These are phyloP conservation scores for Malachius bipustulatus DNA, from an alignment of 2,888 invertebrate species.

Conservation along the genomic window DNA sequence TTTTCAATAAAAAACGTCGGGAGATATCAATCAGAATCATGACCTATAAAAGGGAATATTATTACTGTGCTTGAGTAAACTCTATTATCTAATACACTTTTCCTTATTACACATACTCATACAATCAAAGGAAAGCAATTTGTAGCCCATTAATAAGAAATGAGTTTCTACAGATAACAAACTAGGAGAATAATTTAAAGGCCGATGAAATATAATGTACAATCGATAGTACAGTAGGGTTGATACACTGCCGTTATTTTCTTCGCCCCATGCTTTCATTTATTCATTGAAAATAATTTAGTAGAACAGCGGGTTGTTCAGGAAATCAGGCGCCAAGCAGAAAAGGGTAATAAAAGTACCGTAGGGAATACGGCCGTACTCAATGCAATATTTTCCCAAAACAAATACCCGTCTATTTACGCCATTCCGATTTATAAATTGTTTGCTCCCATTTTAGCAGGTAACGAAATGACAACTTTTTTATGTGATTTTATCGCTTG, in stretches of 20 bases:
- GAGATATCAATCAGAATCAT: no score
- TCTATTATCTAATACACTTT: no score
- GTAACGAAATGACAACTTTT: no score
- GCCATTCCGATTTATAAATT: slow-evolving; percentile 12
- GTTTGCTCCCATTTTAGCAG: slow-evolving; percentile 4
- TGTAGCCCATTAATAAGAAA: slow-evolving; percentile 3
- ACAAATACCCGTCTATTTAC: slow-evolving; percentile 8
- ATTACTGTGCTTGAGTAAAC: no score
- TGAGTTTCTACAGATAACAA: slow-evolving; percentile 1
- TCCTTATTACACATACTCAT: no score
- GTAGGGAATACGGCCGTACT: slow-evolving; percentile 16
- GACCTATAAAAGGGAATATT: no score
- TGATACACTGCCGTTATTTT: slow-evolving; percentile 17
- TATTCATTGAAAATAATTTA: slow-evolving; percentile 32
- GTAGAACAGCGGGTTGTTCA: slow-evolving; percentile 26
- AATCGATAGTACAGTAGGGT: slow-evolving; percentile 1
- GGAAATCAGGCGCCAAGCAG: slow-evolving; percentile 26
- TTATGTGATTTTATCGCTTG: no score
- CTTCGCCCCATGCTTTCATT: slow-evolving; percentile 26
- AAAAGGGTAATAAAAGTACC: slow-evolving; percentile 24
- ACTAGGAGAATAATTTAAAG: slow-evolving; percentile 1
- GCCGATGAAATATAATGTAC: slow-evolving; percentile 3
- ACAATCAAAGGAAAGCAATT: slow-evolving; percentile 1
- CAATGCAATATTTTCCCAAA: slow-evolving; percentile 10
- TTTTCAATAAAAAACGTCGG: no score